Conservation (phyloP, 2,113 vertebrate species). For the Pampusana beccarii region DNA sequence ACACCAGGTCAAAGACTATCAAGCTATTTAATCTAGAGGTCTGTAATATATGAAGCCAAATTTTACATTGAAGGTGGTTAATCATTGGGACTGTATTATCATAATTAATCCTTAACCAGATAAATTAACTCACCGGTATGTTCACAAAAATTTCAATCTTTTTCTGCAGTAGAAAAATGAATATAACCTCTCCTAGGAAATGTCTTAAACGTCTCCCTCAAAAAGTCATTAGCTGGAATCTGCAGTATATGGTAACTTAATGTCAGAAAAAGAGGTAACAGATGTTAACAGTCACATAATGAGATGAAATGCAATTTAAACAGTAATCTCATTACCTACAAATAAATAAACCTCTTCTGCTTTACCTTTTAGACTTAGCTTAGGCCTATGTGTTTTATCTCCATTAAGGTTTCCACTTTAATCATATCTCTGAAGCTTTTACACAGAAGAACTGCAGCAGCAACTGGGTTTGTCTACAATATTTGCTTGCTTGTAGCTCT, state of each 20-base stretch:
- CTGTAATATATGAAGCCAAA: neutral
- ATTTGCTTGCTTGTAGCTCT: slow-evolving; percentile 22
- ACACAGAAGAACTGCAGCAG: slow-evolving; percentile 4
- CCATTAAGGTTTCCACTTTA: slow-evolving; percentile 56
- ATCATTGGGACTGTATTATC: neutral
- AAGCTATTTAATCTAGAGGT: neutral
- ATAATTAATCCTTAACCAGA: slow-evolving; percentile 51
- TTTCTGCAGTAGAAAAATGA: slow-evolving; percentile 22
- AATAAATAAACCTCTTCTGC: slow-evolving; percentile 51
- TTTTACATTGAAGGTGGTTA: slow-evolving; percentile 9
- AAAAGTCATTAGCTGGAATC: slow-evolving; percentile 59
- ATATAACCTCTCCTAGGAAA: slow-evolving; percentile 51
- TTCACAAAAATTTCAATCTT: neutral
- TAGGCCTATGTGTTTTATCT: slow-evolving; percentile 48
- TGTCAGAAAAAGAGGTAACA: slow-evolving; percentile 63
- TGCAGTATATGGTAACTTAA: slow-evolving; percentile 47
- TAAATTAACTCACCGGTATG: slow-evolving; percentile 19
- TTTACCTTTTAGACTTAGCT: slow-evolving; percentile 55
- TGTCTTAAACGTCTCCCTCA: slow-evolving; percentile 53
- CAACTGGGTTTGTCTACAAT: neutral
- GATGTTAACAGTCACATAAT: slow-evolving; percentile 57
- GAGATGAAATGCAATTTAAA: slow-evolving; percentile 58
- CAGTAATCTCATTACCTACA: slow-evolving; percentile 50
- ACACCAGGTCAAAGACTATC: neutral
- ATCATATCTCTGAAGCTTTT: slow-evolving; percentile 53